These are phyloP conservation scores for Aphidius ervi DNA, from an alignment of 1,140 invertebrate species.

Conservation along the genomic window DNA sequence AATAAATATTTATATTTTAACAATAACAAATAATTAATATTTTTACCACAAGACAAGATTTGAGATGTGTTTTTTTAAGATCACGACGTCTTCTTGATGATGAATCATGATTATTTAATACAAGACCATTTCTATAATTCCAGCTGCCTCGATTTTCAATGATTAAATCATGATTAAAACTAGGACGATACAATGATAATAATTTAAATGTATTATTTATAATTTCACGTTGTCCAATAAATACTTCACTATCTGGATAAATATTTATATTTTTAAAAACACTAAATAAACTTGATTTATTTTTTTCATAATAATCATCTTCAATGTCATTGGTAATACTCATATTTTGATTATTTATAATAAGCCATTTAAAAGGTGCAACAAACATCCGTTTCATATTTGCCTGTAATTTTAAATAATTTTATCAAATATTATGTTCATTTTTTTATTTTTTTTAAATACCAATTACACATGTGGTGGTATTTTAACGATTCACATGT, in stretches of 20 bases:
- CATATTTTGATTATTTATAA: slow-evolving; percentile 27
- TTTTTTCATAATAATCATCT: too few relatives aligned
- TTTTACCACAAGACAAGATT: slow-evolving; percentile 39
- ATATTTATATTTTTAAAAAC: slow-evolving; percentile 25
- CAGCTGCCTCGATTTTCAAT: slow-evolving; percentile 35
- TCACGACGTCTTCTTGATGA: slow-evolving; percentile 32
- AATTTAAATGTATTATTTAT: slow-evolving; percentile 22
- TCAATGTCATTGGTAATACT: neutral
- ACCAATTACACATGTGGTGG: too few relatives aligned
- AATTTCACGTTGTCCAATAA: slow-evolving; percentile 17
- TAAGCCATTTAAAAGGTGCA: slow-evolving; percentile 37
- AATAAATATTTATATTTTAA: too few relatives aligned
- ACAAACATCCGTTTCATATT: slow-evolving; percentile 30
- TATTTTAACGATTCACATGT: too few relatives aligned
- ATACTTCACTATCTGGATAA: slow-evolving; percentile 38
- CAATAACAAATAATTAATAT: neutral
- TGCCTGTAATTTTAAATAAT: slow-evolving; percentile 22
- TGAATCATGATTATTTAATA: slow-evolving; percentile 8
- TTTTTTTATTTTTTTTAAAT: neutral
- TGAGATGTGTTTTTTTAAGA: slow-evolving; percentile 31
- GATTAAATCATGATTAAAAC: slow-evolving; percentile 21
- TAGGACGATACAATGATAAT: slow-evolving; percentile 34
- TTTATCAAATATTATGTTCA: neutral
- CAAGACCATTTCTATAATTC: slow-evolving; percentile 26
- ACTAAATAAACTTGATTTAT: slow-evolving; percentile 8